Base-by-base conservation (phyloP, 2,113 vertebrate species). In the Oenanthe melanoleuca region DNA sequence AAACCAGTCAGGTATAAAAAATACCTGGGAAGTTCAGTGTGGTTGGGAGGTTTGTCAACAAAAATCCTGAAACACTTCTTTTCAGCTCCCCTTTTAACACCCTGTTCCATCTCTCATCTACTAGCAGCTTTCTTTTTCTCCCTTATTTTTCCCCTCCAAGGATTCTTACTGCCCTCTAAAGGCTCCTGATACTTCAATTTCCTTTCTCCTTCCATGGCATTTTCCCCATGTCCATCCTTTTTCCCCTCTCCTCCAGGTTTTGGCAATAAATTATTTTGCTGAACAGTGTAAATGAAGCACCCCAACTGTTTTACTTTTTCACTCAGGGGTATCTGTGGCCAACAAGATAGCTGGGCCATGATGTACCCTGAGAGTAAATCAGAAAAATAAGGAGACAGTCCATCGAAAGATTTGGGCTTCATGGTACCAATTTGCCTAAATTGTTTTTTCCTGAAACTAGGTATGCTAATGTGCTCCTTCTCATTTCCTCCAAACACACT, bases 101-200 rank as follows among this genome's bases (percentile, higher is more conserved):
- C 34, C 7, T 34, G 5, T 81, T 82, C 47, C 52, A 56, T 40
- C 44, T 84, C 37, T 60, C 22, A 53, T 34, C 44, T 26, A 86
- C 31, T 49, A 65, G 44, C 21, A 40, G 22, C 5, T 20, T 52
- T 24, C 4, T 38, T 44, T 71, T 42, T 23, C 10, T 1, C 1
- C 28, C 37, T 16, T 56, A 56, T 19, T 34, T 85, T 61, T 21
- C 15, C 52, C 69, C 81, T 92, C 72, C 50, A 53, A 96, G 59
- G 90, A 37, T 64, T 88, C 82, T 86, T 86, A 94, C 74, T 92
- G 88, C 92, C 92, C 92, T 94, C 85, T 95, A 95, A 95, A 95
- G 92, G 85, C 50, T 81, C 73, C 65, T 65, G 1, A 2, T 42
- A 55, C 59, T 77, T 79, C 25, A n/a, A 16, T 72, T 57, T 28